These are phyloP conservation scores for Tretioscincus oriximinensis DNA, from an alignment of 2,113 vertebrate species.

Conservation along the genomic window DNA sequence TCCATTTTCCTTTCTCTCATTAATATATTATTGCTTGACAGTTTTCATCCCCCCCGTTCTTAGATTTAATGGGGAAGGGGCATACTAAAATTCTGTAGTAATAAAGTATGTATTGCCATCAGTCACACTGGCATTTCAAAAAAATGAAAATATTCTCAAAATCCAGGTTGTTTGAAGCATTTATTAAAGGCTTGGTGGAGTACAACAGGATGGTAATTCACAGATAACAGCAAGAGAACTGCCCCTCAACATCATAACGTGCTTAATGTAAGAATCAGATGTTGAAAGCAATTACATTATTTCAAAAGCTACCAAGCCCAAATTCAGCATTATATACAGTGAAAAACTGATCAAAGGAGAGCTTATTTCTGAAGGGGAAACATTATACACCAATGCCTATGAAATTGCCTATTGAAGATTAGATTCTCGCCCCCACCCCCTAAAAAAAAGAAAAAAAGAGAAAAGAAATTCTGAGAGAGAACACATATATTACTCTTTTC, in stretches of 20 bases:
- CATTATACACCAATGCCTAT: neutral
- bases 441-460: too few species aligned
- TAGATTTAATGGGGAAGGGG: constrained; percentile 37
- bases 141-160: constrained; percentile 34
- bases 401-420: neutral
- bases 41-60: constrained; percentile 32
- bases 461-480: too few species aligned
- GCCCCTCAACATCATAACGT: constrained; percentile 34
- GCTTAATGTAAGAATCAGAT: constrained; percentile 47
- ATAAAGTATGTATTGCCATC: constrained; percentile 50
- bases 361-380: constrained; percentile 10
- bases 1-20: neutral
- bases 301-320: constrained; percentile 41
- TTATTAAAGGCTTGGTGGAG: constrained; percentile 48
- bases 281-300: constrained; percentile 41
- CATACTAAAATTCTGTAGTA: constrained; percentile 50
- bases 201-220: constrained; percentile 32
- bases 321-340: constrained; percentile 17
- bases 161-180: constrained; percentile 49
- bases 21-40: neutral
- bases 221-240: constrained; percentile 30
- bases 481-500: neutral
- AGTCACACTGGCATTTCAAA: constrained; percentile 35
- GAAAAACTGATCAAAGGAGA: constrained; percentile 23
- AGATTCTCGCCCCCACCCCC: rapidly evolving